Base-by-base conservation (phyloP, 2,797 vertebrate genomes). In the Platalea minor region DNA sequence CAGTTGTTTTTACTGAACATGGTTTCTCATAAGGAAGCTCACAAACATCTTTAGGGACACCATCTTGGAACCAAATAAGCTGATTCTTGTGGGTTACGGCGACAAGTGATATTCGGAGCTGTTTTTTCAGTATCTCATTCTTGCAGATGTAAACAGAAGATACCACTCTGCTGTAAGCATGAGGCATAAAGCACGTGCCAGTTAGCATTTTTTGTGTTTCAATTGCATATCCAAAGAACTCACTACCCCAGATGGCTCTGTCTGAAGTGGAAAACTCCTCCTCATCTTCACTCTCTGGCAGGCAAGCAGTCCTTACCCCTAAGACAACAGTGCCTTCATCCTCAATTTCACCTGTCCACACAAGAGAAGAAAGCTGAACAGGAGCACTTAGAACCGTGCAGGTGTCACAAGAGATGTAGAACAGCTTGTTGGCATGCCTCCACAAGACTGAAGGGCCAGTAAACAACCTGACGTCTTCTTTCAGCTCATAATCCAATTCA, bases 401-500 rank as follows among this genome's bases (percentile, higher is more conserved):
- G 43, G 96, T 94, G 80, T 96, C 76, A 10, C 97, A 78, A 48
- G 98, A 99, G 28, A 98, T 92, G 86, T 97, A 98, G 93, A 98
- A 99, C 53, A 99, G 96, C 14, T 93, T 89, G 56, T 97, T 95
- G 8, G 86, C 84, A 39, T 98, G 97, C 31, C 93, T 98, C 99
- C 99, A 99, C 73, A 99, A 43, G 93, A 99, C 79, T 4, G 98
- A 98, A 46, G 99, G 99, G 18, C 99, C 99, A 69, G 94, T 76
- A 63, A 99, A 96, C 91, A 99, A 96, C 15, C 74, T 96, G 84
- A 99, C 64, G 12, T 81, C 72, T 17, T 98, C 98, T 35, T 94
- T 95, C 54, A 99, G 95, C 63, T 98, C 97, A 96, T 99, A 98
- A 25, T 98, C 96, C n/a, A 99, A 95, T 43, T 96, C 97, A 96